Evolutionary conservation across 2,113 vertebrate genomes (phyloP).

Genomic region (Cebus imitator): DNA sequence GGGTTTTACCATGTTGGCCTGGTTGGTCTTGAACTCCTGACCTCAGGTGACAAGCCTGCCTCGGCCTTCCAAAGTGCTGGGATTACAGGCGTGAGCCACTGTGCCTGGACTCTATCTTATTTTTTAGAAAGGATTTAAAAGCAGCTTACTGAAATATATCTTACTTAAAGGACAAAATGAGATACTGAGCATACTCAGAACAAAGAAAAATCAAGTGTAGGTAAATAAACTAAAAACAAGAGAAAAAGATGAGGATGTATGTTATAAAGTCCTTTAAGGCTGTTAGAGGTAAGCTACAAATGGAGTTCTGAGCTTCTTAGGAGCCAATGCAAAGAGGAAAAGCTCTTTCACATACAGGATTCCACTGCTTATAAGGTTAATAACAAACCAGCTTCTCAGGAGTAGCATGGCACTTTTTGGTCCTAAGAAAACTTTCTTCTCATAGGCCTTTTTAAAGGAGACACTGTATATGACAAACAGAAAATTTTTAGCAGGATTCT

Average conservation of each 20-base stretch:
- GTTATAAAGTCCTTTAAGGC: background rate
- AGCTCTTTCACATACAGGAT: background rate
- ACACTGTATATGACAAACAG: background rate
- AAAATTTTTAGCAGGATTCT: background rate
- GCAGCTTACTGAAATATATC: background rate
- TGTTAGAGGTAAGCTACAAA: background rate
- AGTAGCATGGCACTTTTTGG: background rate
- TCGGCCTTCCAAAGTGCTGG: no score
- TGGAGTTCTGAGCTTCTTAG: background rate
- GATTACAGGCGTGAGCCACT: no score
- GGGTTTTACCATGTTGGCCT: no score
- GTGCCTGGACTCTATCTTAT: background rate
- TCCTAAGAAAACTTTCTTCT: background rate
- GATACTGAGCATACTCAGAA: background rate
- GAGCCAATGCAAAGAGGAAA: background rate
- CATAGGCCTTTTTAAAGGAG: background rate
- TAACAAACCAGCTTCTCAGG: background rate
- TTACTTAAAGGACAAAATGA: slow-evolving; percentile 31
- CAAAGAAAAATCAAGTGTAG: background rate
- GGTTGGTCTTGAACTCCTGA: no score
- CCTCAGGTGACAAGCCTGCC: no score
- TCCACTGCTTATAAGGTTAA: background rate
- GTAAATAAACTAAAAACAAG: background rate
- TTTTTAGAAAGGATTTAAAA: background rate
- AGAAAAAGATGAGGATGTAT: background rate